Conservation (phyloP, 1,140 invertebrate genomes). For the Oryctes rhinoceros region DNA sequence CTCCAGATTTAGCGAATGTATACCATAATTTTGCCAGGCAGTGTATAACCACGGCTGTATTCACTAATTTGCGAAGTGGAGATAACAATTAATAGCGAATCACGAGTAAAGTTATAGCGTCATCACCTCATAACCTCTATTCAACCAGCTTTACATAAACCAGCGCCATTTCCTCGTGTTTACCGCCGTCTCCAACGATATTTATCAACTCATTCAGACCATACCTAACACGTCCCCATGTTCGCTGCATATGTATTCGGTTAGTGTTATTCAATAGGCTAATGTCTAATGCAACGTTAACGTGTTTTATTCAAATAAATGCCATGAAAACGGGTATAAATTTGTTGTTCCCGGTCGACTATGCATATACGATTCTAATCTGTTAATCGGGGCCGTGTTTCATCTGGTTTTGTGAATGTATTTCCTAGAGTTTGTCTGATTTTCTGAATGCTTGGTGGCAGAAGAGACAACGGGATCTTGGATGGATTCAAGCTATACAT, state of each 20-base stretch:
- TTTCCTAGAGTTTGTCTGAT: neutral
- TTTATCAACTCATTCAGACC: neutral
- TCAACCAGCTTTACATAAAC: neutral
- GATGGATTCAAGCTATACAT: too few relatives aligned
- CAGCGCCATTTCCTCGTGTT: neutral
- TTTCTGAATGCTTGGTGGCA: neutral
- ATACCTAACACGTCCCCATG: neutral
- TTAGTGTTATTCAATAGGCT: conserved; percentile 19
- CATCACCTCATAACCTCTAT: neutral
- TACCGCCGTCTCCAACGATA: neutral
- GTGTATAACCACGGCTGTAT: too few relatives aligned
- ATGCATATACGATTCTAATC: neutral
- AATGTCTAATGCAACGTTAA: neutral
- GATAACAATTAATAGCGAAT: too few relatives aligned
- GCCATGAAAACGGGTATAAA: conserved; percentile 1
- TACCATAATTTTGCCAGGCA: too few relatives aligned
- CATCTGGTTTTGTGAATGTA: too few relatives aligned
- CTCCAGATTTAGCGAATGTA: too few relatives aligned
- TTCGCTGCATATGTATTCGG: neutral
- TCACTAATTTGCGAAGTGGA: too few relatives aligned
- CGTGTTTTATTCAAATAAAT: conserved; percentile 19
- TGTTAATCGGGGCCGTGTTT: neutral
- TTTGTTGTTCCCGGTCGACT: neutral
- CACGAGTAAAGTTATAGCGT: neutral
- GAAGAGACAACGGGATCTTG: too few relatives aligned